phyloP scores from a whole-genome alignment of 2,113 vertebrate species.

The Beaufortia kweichowensis region DNA sequence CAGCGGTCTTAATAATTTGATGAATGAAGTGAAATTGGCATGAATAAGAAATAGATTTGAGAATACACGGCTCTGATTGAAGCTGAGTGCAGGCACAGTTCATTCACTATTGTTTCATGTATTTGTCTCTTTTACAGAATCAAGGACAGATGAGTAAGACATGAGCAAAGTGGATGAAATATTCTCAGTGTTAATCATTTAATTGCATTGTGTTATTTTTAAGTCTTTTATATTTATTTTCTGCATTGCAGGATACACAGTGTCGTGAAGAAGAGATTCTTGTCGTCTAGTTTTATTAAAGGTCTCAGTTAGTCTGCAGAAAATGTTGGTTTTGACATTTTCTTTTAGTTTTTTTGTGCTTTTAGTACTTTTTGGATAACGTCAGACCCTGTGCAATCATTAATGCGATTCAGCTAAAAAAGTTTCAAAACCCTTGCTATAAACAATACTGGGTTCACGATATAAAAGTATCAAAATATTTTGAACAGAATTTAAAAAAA shows the following conservation, averaged over 20 bases:
- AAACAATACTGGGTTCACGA: too few species aligned
- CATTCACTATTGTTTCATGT: constrained; percentile 68
- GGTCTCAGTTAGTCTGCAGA: too few species aligned
- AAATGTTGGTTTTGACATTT: too few species aligned
- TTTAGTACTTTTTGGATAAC: too few species aligned
- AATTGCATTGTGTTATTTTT: neutral
- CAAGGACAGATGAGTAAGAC: constrained; percentile 44
- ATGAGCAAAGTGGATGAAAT: constrained; percentile 44
- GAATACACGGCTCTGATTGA: constrained; percentile 73
- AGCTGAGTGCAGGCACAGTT: constrained; percentile 73
- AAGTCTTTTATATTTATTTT: neutral
- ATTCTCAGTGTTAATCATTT: neutral
- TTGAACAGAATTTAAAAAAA: too few species aligned
- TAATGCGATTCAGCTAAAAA: too few species aligned
- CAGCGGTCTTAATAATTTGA: constrained; percentile 52
- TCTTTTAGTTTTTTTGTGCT: too few species aligned
- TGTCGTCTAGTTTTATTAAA: neutral
- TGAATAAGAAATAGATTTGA: constrained; percentile 75
- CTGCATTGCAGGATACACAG: neutral
- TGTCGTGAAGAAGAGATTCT: neutral
- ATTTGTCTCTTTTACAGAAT: constrained; percentile 63
- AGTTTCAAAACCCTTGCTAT: too few species aligned
- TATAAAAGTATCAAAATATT: too few species aligned
- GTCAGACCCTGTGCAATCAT: too few species aligned
- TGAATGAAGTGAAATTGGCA: constrained; percentile 66